phyloP scores from a whole-genome alignment of 2,888 invertebrate species.

The Meloe dianella region DNA sequence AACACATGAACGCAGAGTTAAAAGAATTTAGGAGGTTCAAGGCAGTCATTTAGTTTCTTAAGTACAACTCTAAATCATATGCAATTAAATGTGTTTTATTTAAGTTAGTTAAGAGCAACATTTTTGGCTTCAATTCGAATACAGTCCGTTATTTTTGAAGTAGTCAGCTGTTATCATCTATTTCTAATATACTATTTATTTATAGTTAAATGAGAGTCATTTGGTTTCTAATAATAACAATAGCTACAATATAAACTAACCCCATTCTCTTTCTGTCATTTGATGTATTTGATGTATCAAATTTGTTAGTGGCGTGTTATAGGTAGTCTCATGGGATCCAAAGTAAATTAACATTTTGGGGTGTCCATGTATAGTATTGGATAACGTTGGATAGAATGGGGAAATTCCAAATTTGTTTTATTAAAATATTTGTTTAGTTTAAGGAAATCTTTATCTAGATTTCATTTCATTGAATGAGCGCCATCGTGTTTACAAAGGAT shows the following conservation, averaged over 20 bases:
- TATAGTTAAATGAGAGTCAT: slow-evolving; percentile 37
- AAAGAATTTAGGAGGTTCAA: neutral
- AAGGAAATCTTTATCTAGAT: neutral
- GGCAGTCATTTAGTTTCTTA: neutral
- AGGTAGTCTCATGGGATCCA: too few relatives aligned
- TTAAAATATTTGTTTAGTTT: too few relatives aligned
- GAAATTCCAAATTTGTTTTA: neutral
- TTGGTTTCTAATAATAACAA: slow-evolving; percentile 35
- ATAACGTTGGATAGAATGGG: too few relatives aligned
- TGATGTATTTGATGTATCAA: neutral
- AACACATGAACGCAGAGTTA: neutral
- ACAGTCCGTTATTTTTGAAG: slow-evolving; percentile 35
- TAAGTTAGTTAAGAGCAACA: neutral
- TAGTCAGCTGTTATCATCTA: slow-evolving; percentile 48
- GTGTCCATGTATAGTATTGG: too few relatives aligned
- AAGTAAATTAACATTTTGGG: too few relatives aligned
- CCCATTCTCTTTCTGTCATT: slow-evolving; percentile 30
- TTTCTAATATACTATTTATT: slow-evolving; percentile 34
- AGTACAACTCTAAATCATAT: slow-evolving; percentile 1
- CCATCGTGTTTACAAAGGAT: slow-evolving; percentile 31
- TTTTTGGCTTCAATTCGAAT: slow-evolving; percentile 25
- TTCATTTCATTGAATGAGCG: neutral
- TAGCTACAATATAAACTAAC: slow-evolving; percentile 36
- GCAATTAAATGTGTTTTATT: neutral
- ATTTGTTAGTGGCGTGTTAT: too few relatives aligned